A percentile compares a stretch with the other conserved stretches of the same genome.
phyloP scores from a whole-genome alignment of 1,140 invertebrate genomes.

The Caenorhabditis latens region DNA sequence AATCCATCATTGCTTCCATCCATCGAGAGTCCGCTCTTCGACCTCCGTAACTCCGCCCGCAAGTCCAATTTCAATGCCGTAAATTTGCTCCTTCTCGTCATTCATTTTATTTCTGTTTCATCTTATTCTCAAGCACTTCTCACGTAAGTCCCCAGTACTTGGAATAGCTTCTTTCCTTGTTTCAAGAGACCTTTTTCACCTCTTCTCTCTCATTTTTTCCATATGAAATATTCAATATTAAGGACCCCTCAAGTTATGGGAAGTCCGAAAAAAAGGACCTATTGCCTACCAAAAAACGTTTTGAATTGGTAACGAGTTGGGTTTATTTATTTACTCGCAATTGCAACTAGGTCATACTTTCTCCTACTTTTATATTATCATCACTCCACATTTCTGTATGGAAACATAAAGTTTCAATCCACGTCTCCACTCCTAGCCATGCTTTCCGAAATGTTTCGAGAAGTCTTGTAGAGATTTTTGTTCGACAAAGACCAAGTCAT shows the following conservation, averaged over 20 bases:
- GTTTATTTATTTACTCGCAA: conserved; percentile 29
- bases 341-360: neutral
- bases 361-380: no score
- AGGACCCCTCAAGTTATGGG: conserved; percentile 15
- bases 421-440: no score
- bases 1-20: neutral
- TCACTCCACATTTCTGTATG: no score
- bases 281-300: neutral
- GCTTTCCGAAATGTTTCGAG: no score
- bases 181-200: conserved; percentile 22
- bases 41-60: neutral
- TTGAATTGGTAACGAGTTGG: conserved; percentile 35
- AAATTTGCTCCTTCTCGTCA: neutral
- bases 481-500: no score
- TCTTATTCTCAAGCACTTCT: conserved; percentile 39
- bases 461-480: no score
- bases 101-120: neutral
- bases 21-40: neutral
- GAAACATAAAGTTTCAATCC: no score
- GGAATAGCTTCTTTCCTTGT: neutral
- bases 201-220: no score
- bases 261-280: conserved; percentile 2
- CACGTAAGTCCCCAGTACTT: neutral
- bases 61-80: conserved; percentile 43
- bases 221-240: conserved; percentile 44